A percentile compares a stretch with the other conserved stretches of the same genome.
Conservation (phyloP, 2,113 vertebrate genomes). For the Gopherus flavomarginatus region DNA sequence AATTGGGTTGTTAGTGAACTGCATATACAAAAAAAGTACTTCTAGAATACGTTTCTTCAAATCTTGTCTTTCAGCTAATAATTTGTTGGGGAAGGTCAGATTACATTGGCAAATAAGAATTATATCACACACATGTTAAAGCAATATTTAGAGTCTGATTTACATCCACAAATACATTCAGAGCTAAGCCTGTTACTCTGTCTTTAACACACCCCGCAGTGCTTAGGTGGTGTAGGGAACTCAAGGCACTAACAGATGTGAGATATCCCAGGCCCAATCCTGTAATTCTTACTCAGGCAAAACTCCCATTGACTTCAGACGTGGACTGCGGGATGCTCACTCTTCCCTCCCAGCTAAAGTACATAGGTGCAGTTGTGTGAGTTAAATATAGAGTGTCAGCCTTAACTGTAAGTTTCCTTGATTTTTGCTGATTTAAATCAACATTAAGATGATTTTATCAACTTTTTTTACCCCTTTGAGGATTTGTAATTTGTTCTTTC, state of each 20-base stretch:
- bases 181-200: conserved; percentile 47
- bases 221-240: conserved; percentile 33
- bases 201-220: background rate
- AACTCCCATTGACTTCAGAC: background rate
- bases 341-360: background rate
- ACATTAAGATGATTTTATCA: background rate
- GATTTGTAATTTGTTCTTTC: background rate
- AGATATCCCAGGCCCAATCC: background rate
- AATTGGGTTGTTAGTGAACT: background rate
- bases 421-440: background rate
- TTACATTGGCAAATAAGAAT: background rate
- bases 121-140: background rate
- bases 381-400: conserved; percentile 17
- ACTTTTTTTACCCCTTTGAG: background rate
- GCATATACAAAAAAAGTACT: background rate
- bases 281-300: background rate
- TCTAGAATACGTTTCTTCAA: background rate
- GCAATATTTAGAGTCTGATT: conserved; percentile 5
- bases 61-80: background rate
- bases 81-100: background rate
- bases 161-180: background rate
- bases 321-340: background rate
- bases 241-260: background rate
- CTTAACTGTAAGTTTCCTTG: background rate
- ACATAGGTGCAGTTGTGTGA: conserved; percentile 17